Conservation (phyloP, 92 coral and sea anemone genomes). For the Plumapathes pennacea region DNA sequence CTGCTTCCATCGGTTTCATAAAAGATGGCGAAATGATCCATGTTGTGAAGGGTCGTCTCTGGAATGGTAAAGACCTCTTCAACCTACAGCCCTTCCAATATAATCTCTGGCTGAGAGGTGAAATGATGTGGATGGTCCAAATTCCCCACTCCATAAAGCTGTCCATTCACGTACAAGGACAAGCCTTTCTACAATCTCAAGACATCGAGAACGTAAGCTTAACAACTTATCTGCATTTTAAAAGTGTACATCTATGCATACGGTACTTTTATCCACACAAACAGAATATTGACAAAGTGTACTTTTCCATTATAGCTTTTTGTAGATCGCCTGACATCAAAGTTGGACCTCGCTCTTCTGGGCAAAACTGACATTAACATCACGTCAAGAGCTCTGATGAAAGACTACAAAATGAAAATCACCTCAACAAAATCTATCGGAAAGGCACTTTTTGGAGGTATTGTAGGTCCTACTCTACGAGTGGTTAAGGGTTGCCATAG, state of each 20-base stretch:
- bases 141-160: neutral
- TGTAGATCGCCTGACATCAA: neutral
- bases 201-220: constrained; percentile 8
- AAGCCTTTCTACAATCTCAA: neutral
- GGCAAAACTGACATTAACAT: constrained; percentile 4
- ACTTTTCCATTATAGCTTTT: constrained; percentile 5
- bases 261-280: too few species aligned
- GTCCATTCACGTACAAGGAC: constrained; percentile 1
- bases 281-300: too few species aligned
- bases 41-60: neutral
- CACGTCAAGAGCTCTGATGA: constrained; percentile 1
- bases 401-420: constrained; percentile 1
- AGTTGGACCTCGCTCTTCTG: neutral
- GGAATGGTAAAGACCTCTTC: constrained; percentile 38
- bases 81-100: constrained; percentile 1
- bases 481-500: too few species aligned
- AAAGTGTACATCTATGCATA: too few species aligned
- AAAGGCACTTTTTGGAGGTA: constrained; percentile 24
- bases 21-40: neutral
- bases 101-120: constrained; percentile 39
- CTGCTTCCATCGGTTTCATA: constrained; percentile 23
- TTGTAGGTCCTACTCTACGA: too few species aligned
- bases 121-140: constrained; percentile 1
- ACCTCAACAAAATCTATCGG: neutral
- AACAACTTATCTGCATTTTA: too few species aligned